phyloP scores from a whole-genome alignment of 2,888 invertebrate genomes.

The Melinaea marsaeus region DNA sequence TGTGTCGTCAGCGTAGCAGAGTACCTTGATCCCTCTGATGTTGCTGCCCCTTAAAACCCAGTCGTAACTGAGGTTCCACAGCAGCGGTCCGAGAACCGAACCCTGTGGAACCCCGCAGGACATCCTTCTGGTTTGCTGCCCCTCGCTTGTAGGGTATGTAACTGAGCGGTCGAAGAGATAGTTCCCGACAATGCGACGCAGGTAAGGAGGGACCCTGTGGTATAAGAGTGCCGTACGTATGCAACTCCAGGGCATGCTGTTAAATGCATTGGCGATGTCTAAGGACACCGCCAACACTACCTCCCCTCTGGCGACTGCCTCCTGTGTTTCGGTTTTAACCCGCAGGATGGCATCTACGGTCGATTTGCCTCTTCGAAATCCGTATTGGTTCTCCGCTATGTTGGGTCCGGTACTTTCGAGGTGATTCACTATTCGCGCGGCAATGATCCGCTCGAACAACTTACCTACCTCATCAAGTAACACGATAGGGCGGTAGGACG shows the following conservation, averaged over 20 bases:
- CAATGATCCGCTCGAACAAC: constrained; percentile 26
- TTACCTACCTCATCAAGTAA: too few relatives aligned
- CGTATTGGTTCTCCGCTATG: background rate
- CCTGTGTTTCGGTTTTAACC: constrained; percentile 8
- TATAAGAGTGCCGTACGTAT: constrained; percentile 31
- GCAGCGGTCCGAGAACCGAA: too few relatives aligned
- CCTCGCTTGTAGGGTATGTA: too few relatives aligned
- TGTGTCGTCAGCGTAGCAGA: background rate
- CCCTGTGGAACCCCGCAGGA: too few relatives aligned
- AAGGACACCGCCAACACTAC: constrained; percentile 31
- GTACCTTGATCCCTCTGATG: too few relatives aligned
- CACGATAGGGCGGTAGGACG: too few relatives aligned
- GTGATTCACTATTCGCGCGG: constrained; percentile 18
- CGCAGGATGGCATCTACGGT: constrained; percentile 21
- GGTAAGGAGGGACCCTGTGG: constrained; percentile 29
- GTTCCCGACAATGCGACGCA: background rate
- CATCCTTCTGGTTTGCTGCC: too few relatives aligned
- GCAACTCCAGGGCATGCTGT: constrained; percentile 30
- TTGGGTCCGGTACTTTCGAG: constrained; percentile 18
- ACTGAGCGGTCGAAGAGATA: too few relatives aligned
- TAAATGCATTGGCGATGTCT: constrained; percentile 36
- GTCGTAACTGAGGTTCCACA: too few relatives aligned
- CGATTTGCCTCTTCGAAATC: constrained; percentile 9
- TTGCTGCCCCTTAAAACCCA: too few relatives aligned
- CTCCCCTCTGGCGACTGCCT: constrained; percentile 20